These are phyloP conservation scores for Drosophila maculinotata DNA, from an alignment of 2,888 invertebrate genomes.

Conservation along the genomic window DNA sequence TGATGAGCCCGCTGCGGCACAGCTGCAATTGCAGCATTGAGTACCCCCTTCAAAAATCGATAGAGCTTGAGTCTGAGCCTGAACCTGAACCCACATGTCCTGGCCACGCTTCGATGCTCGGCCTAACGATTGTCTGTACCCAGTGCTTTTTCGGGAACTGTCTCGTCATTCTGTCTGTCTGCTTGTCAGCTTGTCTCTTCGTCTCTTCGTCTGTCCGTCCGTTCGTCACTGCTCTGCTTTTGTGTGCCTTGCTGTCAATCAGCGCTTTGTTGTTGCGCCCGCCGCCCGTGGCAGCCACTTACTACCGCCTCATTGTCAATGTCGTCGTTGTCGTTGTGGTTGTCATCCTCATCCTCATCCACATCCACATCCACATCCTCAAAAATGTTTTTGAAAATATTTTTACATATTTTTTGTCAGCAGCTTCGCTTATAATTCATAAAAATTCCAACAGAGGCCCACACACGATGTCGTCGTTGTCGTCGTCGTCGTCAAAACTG, in stretches of 20 bases:
- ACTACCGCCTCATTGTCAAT: conserved; percentile 76
- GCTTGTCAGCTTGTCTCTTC: conserved; percentile 7
- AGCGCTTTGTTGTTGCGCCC: conserved; percentile 72
- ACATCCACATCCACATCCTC: conserved; percentile 18
- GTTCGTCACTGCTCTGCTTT: conserved; percentile 26
- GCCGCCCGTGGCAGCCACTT: conserved; percentile 71
- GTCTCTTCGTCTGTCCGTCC: background rate
- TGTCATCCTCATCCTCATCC: conserved; percentile 17
- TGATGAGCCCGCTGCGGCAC: conserved; percentile 34
- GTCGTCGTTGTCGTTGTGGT: conserved; percentile 47
- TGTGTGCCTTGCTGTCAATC: conserved; percentile 70
- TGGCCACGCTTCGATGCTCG: conserved; percentile 70
- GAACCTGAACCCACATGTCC: conserved; percentile 64
- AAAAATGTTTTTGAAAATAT: conserved; percentile 49
- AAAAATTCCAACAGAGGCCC: conserved; percentile 64
- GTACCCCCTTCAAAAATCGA: conserved; percentile 47
- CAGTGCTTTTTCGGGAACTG: conserved; percentile 7
- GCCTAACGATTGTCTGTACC: conserved; percentile 66
- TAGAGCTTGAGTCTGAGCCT: conserved; percentile 52
- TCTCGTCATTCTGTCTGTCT: conserved; percentile 25
- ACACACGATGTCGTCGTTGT: conserved; percentile 47
- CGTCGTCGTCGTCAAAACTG: conserved; percentile 25
- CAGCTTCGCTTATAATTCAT: conserved; percentile 67
- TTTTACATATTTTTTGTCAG: conserved; percentile 61
- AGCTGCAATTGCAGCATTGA: conserved; percentile 57